phyloP scores from a whole-genome alignment of 2,888 invertebrate genomes.

The Conops quadrifasciatus region DNA sequence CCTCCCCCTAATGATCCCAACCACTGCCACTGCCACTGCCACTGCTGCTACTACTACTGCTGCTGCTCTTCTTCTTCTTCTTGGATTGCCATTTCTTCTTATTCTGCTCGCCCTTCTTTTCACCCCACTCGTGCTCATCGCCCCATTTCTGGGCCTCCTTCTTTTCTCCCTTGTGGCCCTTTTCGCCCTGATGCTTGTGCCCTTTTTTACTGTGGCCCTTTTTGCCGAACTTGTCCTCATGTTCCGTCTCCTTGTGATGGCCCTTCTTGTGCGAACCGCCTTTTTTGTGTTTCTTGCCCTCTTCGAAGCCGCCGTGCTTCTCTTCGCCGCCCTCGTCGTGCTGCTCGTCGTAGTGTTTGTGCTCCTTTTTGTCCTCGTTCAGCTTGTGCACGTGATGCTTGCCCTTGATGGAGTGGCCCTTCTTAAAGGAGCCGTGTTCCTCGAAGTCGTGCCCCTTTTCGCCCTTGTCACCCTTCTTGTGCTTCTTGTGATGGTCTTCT shows the following conservation, averaged over 20 bases:
- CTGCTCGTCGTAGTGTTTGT: constrained; percentile 86
- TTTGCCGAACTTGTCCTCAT: constrained; percentile 81
- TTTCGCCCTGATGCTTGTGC: constrained; percentile 79
- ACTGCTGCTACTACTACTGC: constrained; percentile 25
- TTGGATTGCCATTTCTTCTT: constrained; percentile 78
- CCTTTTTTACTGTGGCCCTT: constrained; percentile 84
- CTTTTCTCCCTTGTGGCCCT: constrained; percentile 80
- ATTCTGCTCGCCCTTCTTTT: constrained; percentile 82
- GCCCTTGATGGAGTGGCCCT: constrained; percentile 86
- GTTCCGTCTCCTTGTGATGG: constrained; percentile 79
- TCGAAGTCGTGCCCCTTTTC: constrained; percentile 67
- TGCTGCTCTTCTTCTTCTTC: constrained; percentile 67
- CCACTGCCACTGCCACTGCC: constrained; percentile 19
- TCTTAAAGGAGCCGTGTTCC: constrained; percentile 76
- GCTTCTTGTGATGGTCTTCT: constrained; percentile 65
- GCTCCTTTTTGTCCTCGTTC: constrained; percentile 87
- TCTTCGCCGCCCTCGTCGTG: constrained; percentile 84
- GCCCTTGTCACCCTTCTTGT: constrained; percentile 67
- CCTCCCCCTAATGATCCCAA: constrained; percentile 15
- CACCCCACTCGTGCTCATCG: constrained; percentile 78
- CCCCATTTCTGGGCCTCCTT: constrained; percentile 81
- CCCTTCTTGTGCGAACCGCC: constrained; percentile 84
- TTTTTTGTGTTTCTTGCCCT: constrained; percentile 82
- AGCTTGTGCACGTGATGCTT: constrained; percentile 86
- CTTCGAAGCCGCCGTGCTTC: constrained; percentile 82